Percentiles rank a stretch among this genome's conserved stretches.
phyloP scores from a whole-genome alignment of 2,888 invertebrate genomes.

The Geophilus truncorum region DNA sequence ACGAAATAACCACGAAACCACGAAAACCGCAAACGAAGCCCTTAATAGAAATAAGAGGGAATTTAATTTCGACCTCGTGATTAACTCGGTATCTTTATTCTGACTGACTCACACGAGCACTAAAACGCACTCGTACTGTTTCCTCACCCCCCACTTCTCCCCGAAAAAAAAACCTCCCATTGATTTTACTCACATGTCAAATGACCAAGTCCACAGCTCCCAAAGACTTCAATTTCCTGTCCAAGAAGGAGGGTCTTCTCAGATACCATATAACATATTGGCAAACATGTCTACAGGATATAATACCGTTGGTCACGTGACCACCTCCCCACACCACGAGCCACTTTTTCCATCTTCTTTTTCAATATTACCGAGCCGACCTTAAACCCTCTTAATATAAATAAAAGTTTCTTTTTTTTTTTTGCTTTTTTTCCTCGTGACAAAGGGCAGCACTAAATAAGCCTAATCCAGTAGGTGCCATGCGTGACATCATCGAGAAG shows the following conservation, averaged over 20 bases:
- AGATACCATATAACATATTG: conserved; percentile 6
- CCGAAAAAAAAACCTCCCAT: neutral
- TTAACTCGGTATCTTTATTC: no score
- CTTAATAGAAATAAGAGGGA: no score
- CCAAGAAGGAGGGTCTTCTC: neutral
- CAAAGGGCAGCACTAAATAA: neutral
- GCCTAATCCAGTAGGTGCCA: neutral
- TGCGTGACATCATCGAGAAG: neutral
- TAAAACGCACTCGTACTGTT: neutral
- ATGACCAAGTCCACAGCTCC: neutral
- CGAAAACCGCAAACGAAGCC: no score
- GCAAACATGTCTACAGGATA: conserved; percentile 6
- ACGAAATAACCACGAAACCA: no score
- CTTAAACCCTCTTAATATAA: neutral
- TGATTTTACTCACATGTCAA: conserved; percentile 12
- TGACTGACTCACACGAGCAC: no score
- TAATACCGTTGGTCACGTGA: neutral
- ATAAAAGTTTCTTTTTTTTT: neutral
- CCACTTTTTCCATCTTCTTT: neutral
- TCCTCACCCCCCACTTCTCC: neutral
- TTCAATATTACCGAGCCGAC: neutral
- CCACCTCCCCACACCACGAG: no score
- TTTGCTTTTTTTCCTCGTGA: neutral
- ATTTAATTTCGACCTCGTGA: no score
- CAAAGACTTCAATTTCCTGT: conserved; percentile 4